Evolutionary conservation across 2,797 vertebrate genomes (phyloP), one percentile per base, ranked within the genome.

Genomic region (Arctocebus calabarensis): DNA sequence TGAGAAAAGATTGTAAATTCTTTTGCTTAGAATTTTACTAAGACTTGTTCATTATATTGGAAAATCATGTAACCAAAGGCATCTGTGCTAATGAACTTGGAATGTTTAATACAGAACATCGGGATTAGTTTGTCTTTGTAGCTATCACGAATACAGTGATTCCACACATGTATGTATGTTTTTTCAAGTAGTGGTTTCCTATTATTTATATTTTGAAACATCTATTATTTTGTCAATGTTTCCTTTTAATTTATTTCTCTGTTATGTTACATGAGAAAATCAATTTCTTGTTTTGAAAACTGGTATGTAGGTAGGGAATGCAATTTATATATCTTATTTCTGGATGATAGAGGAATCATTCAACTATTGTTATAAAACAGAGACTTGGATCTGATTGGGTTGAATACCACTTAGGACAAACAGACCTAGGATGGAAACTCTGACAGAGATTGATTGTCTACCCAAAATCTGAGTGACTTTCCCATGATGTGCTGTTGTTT

Each of bases 21-120:
- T 55, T 94, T 86, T 75, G 64, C 88, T 96, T 45, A 22, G 22
- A 85, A 90, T 17, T 78, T 91, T 73, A 81, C 29, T 78, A 88
- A 91, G 32, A 70, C 13, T 78, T 82, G 12, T 17, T 70, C n/a
- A 52, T 32, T 90, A 0, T 37, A 37, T 32, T 88, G 82, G 78
- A 92, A 90, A 97, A 29, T 29, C 27, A 73, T 25, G 4, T 84
- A 70, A 91, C 29, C 57, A 90, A 71, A 91, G 37, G n/a, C 27
- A 90, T 90, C 17, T 86, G 48, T 71, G 40, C 7, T 75, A 75
- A 91, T 61, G 68, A 66, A 73, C 62, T 90, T 61, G 77, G 71
- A 27, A 84, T 43, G 68, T 88, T 25, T 43, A 48, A 68, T 25
- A 81, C 23, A 71, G 75, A 94, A 77, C 86, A 88, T 3, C 59